These are phyloP conservation scores for Sternarchorhynchus goeldii DNA, from an alignment of 2,797 vertebrate species.

Conservation along the genomic window DNA sequence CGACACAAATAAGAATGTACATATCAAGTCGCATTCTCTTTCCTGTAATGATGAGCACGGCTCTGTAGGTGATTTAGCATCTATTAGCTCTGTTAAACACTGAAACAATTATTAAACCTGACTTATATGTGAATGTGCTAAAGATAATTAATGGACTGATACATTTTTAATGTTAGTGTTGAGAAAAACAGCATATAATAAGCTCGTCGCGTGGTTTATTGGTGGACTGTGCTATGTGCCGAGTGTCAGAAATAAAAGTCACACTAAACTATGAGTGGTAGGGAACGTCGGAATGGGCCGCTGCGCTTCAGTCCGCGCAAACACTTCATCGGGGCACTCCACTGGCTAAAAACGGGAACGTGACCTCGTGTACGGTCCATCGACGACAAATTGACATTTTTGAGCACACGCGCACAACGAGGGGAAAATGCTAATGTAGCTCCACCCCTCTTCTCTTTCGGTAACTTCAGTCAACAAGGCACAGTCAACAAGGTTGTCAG, in stretches of 20 bases:
- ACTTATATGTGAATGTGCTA: background rate
- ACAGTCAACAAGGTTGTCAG: no score
- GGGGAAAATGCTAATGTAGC: background rate
- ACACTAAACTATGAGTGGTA: background rate
- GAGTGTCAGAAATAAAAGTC: no score
- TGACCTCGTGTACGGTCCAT: background rate
- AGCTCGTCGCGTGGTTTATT: no score
- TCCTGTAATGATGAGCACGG: no score
- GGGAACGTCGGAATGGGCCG: background rate
- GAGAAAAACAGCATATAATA: no score
- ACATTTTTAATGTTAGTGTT: background rate
- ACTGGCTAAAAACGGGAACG: no score
- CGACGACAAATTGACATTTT: background rate
- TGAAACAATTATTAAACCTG: background rate
- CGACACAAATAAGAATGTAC: no score
- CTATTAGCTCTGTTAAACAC: background rate
- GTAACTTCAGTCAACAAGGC: conserved; percentile 5
- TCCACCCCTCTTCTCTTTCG: background rate
- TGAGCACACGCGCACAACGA: background rate
- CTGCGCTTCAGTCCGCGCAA: no score
- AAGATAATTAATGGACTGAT: background rate
- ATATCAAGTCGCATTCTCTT: no score
- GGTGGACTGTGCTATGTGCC: no score
- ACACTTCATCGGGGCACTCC: background rate
- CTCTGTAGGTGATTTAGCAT: no score